Evolutionary conservation across 2,113 vertebrate species (phyloP).

Genomic region (Dendrocopos noguchii): DNA sequence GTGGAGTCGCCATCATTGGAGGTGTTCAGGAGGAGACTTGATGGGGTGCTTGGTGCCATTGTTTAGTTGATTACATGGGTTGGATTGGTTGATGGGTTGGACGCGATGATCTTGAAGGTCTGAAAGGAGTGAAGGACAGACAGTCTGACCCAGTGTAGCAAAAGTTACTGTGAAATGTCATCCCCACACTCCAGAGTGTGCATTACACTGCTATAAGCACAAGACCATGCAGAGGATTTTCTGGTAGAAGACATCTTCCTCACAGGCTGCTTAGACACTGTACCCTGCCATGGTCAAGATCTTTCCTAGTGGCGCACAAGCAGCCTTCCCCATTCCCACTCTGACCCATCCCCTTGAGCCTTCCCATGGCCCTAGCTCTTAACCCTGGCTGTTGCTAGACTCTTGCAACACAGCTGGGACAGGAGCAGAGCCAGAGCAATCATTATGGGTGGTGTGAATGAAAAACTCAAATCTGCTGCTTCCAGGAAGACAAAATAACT

Average conservation of each 20-base stretch:
- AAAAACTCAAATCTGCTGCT: neutral
- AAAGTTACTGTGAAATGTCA: neutral
- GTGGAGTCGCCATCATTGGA: no score
- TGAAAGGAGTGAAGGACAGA: neutral
- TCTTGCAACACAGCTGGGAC: neutral
- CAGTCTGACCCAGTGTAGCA: neutral
- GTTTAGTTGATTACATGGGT: no score
- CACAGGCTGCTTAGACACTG: neutral
- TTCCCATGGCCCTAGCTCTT: neutral
- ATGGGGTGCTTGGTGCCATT: no score
- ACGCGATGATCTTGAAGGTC: no score
- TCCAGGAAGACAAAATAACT: neutral
- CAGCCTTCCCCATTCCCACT: neutral
- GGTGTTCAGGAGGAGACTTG: no score
- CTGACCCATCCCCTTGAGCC: neutral
- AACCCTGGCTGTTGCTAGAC: neutral
- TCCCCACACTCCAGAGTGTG: neutral
- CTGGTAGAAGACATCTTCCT: neutral
- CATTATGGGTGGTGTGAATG: neutral
- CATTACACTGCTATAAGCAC: neutral
- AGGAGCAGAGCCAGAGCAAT: neutral
- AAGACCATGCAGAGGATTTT: neutral
- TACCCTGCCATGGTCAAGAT: neutral
- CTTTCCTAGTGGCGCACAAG: neutral
- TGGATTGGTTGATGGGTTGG: no score